Conservation (phyloP, 2,797 vertebrate genomes). For the Brotula barbata region DNA sequence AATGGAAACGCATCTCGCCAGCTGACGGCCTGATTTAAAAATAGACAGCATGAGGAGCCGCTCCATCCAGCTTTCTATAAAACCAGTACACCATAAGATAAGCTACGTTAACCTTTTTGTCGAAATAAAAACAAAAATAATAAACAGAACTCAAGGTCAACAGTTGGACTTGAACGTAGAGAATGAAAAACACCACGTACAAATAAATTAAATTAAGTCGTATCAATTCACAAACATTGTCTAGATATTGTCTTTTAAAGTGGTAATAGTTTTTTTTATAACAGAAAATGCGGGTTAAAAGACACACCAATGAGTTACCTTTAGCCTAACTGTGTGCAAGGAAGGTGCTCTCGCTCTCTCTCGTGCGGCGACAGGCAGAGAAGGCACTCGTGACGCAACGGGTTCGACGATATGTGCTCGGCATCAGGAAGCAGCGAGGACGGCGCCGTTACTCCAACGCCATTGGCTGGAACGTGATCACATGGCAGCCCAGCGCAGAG, state of each 20-base stretch:
- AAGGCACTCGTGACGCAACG: constrained; percentile 62
- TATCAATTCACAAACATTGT: too few relatives aligned
- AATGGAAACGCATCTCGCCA: constrained; percentile 69
- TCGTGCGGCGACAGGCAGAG: constrained; percentile 61
- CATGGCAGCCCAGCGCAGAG: constrained; percentile 33
- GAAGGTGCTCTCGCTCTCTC: constrained; percentile 56
- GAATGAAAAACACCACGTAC: constrained; percentile 5
- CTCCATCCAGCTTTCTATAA: constrained; percentile 20
- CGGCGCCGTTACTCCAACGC: constrained; percentile 6
- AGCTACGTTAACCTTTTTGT: neutral
- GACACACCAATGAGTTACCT: constrained; percentile 54
- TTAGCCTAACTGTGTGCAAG: constrained; percentile 75
- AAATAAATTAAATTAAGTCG: neutral
- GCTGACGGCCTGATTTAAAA: constrained; percentile 74
- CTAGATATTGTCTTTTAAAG: too few relatives aligned
- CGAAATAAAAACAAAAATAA: neutral
- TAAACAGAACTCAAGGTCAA: constrained; percentile 25
- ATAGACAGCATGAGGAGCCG: constrained; percentile 60
- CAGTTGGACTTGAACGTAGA: constrained; percentile 9
- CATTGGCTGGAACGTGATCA: constrained; percentile 70
- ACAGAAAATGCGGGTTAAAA: neutral
- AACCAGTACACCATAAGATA: neutral
- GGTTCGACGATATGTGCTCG: constrained; percentile 58
- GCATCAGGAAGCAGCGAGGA: constrained; percentile 58
- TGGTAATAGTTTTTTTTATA: too few relatives aligned